These are phyloP conservation scores for Microhierax caerulescens DNA, from an alignment of 2,797 vertebrate genomes.

Conservation along the genomic window DNA sequence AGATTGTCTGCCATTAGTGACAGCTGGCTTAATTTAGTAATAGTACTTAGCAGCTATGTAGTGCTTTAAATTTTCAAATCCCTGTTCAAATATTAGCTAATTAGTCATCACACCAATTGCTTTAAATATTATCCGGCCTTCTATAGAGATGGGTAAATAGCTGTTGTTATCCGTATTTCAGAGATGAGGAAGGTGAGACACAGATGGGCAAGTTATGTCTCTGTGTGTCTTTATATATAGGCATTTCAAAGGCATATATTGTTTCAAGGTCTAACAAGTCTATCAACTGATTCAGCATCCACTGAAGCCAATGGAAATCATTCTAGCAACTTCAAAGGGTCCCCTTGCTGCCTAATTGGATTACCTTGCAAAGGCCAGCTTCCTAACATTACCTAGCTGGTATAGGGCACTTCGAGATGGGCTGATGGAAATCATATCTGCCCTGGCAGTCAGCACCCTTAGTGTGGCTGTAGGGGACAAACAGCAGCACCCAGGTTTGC, in stretches of 20 bases:
- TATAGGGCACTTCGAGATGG: background rate
- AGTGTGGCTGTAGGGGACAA: background rate
- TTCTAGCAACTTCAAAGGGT: background rate
- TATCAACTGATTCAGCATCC: background rate
- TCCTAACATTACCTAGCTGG: background rate
- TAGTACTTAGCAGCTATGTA: slow-evolving; percentile 39
- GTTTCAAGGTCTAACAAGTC: background rate
- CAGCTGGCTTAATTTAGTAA: slow-evolving; percentile 58
- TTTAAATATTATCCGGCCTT: slow-evolving; percentile 50
- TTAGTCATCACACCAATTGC: slow-evolving; percentile 48
- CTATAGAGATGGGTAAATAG: slow-evolving; percentile 40
- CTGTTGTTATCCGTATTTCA: background rate
- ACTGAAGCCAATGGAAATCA: background rate
- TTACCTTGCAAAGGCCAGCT: background rate
- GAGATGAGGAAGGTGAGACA: background rate
- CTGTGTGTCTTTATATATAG: background rate
- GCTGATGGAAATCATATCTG: background rate
- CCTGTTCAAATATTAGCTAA: slow-evolving; percentile 61
- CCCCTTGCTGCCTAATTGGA: background rate
- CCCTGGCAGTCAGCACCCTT: background rate
- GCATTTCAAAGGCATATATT: background rate
- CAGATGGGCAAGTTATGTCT: background rate
- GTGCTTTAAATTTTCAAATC: slow-evolving; percentile 37
- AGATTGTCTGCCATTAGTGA: slow-evolving; percentile 35
- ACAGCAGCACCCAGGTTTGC: background rate